phyloP scores from a whole-genome alignment of 2,113 vertebrate species.

The Pseudorasbora parva region DNA sequence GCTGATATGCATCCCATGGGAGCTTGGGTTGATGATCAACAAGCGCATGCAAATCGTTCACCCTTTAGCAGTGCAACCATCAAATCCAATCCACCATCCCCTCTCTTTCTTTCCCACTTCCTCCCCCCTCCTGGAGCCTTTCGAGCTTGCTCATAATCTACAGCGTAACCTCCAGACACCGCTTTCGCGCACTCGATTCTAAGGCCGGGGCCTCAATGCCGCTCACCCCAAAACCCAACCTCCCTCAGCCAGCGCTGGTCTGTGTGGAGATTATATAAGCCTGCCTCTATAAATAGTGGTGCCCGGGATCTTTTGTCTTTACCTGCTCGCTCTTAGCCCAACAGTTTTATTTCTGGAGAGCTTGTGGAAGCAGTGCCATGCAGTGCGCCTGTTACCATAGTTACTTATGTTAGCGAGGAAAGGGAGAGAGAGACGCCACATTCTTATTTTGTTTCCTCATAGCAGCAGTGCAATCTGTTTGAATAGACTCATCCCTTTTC shows the following conservation, averaged over 20 bases:
- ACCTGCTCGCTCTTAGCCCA: conserved; percentile 84
- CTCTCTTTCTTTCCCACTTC: conserved; percentile 48
- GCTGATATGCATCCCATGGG: conserved; percentile 65
- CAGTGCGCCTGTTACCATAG: conserved; percentile 84
- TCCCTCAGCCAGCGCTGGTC: conserved; percentile 70
- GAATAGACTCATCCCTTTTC: conserved; percentile 67
- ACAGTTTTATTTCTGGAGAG: conserved; percentile 83
- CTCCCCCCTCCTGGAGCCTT: conserved; percentile 36
- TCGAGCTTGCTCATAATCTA: conserved; percentile 30
- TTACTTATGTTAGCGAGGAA: conserved; percentile 81
- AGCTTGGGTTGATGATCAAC: conserved; percentile 24
- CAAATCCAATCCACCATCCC: neutral
- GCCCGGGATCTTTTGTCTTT: conserved; percentile 85
- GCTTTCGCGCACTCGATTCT: neutral
- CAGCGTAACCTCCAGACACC: conserved; percentile 32
- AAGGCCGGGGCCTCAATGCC: neutral
- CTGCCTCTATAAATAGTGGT: conserved; percentile 79
- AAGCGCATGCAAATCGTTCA: conserved; percentile 45
- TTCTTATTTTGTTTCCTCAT: conserved; percentile 80
- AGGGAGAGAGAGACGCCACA: conserved; percentile 73
- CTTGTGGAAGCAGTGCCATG: conserved; percentile 78
- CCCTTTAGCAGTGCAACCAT: conserved; percentile 50
- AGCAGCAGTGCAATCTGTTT: conserved; percentile 72
- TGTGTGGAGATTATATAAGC: conserved; percentile 77
- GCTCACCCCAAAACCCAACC: conserved; percentile 62